phyloP scores from a whole-genome alignment of 30 jellyfish, hydroid and myxozoan genomes.

The Turritopsis dohrnii region DNA sequence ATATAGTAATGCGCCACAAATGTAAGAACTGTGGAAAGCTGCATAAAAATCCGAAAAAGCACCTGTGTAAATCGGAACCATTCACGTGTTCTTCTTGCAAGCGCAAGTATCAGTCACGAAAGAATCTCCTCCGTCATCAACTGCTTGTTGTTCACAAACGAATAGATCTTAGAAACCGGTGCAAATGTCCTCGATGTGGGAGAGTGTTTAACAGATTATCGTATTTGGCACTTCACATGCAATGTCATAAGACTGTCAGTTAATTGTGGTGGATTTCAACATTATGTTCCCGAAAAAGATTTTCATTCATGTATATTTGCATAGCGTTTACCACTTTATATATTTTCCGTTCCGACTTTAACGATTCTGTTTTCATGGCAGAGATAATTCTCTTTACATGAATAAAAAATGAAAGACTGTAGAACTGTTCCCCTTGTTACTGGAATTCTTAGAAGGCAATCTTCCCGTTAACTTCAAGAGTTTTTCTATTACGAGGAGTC shows the following conservation, averaged over 20 bases:
- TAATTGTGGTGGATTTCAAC: too few relatives aligned
- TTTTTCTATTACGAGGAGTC: too few relatives aligned
- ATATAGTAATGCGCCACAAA: background rate
- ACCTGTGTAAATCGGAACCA: background rate
- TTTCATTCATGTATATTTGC: background rate
- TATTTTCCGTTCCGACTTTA: background rate
- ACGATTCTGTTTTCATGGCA: background rate
- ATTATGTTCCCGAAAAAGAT: background rate
- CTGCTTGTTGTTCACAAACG: background rate
- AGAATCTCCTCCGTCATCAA: background rate
- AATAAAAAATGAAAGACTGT: too few relatives aligned
- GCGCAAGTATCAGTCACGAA: background rate
- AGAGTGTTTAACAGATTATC: background rate
- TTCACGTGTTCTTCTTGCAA: background rate
- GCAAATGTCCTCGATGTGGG: constrained; percentile 12
- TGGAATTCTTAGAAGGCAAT: too few relatives aligned
- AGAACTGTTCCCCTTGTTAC: too few relatives aligned
- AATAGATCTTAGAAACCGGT: background rate
- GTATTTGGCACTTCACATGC: background rate
- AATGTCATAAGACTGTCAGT: background rate
- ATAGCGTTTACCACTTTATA: background rate
- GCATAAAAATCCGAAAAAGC: background rate
- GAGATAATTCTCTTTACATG: background rate
- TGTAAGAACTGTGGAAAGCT: background rate
- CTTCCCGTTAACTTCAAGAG: too few relatives aligned